These are phyloP conservation scores for Pseudorhiza aurosa DNA, from an alignment of 30 jellyfish, hydroid and myxozoan species.

Conservation along the genomic window DNA sequence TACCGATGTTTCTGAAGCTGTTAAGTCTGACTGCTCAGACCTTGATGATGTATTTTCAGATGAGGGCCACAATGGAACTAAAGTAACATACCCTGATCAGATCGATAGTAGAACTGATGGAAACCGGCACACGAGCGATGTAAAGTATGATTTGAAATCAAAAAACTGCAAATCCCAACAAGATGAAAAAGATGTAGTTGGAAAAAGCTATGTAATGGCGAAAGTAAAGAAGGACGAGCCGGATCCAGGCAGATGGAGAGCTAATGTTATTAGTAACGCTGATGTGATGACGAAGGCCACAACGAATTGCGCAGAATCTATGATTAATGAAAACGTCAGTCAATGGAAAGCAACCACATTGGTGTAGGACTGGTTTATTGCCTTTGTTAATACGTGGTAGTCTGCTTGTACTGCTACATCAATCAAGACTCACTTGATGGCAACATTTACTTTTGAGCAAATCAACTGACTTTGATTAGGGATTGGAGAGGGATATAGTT, in stretches of 20 bases:
- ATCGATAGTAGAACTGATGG: not conserved
- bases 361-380: no score
- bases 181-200: not conserved
- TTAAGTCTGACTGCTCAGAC: not conserved
- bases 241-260: not conserved
- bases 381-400: no score
- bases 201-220: no score
- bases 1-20: not conserved
- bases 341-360: constrained; percentile 58
- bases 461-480: no score
- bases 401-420: no score
- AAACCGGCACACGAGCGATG: not conserved
- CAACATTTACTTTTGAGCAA: no score
- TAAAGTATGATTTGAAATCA: not conserved
- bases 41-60: not conserved
- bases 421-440: no score
- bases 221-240: no score
- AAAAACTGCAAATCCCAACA: not conserved
- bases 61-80: not conserved
- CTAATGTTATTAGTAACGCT: not conserved
- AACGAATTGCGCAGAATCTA: not conserved
- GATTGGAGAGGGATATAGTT: no score
- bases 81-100: not conserved
- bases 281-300: not conserved
- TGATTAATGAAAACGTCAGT: constrained; percentile 19